Evolutionary conservation across 2,888 invertebrate species (phyloP), one percentile per base, ranked within the genome.

Genomic region (Oscheius sp.): DNA sequence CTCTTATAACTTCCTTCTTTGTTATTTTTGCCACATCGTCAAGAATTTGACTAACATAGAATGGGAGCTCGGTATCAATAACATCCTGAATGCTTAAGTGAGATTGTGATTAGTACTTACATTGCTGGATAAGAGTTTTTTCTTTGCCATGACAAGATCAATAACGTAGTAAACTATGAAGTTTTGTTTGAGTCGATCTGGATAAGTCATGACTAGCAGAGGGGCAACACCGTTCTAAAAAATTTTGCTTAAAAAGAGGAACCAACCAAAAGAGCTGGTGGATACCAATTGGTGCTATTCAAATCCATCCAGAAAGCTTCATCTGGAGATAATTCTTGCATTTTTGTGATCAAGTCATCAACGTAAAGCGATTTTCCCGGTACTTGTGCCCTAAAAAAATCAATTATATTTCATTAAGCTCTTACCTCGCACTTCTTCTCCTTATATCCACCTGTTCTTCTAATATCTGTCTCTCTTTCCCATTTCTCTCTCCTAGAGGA

Each of bases 231-330:
- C 59, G 30, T 59, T 59, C 59, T 59, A 17, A 44, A 44, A 20
- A n/a, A 17, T 28, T n/a, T n/a, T 38, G 24, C 12, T 24, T 24
- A 26, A 22, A 41, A 57, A 24, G n/a, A n/a, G n/a, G n/a, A n/a
- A n/a, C n/a, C n/a, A n/a, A 62, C 62, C n/a, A 33, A 49, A 6
- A 62, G 20, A 32, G 36, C 62, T 20, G 62, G 62, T 14, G 62
- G 62, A 24, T 62, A 62, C 62, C 62, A 62, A 4, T 62, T 38
- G 2, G 26, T 36, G 2, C 28, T 36, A 4, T 12, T 26, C 17
- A 36, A 38, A 2, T 62, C 49, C 14, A 62, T 32, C 62, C 62
- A 62, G 14, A 49, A 47, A 17, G 28, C 33, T 14, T 62, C 49
- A 2, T 62, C 50, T 1, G 47, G 62, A n/a, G 45, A 17, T 26